phyloP scores from a whole-genome alignment of 30 jellyfish, hydroid and myxozoan species.

The Morbakka virulenta region DNA sequence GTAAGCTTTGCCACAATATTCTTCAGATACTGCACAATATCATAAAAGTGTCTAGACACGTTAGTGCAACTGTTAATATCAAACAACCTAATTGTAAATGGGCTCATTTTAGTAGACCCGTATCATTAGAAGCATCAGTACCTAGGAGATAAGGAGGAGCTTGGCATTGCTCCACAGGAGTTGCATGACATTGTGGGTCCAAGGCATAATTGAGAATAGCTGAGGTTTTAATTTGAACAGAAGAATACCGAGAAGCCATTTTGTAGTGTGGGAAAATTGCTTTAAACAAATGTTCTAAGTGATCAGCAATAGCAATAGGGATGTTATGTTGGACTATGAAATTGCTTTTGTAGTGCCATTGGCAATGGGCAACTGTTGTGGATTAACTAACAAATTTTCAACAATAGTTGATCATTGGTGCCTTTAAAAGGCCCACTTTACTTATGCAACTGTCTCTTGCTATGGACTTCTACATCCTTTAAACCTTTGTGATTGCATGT shows the following conservation, averaged over 20 bases:
- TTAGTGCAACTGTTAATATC: conserved; percentile 44
- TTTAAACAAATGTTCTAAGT: conserved; percentile 36
- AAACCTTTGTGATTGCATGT: conserved; percentile 69
- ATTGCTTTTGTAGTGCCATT: no score
- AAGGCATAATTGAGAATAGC: no score
- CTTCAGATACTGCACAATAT: no score
- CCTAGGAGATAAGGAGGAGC: conserved; percentile 43
- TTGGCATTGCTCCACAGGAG: conserved; percentile 32
- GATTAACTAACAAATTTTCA: not conserved
- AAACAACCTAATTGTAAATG: conserved; percentile 30
- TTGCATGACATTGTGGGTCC: no score
- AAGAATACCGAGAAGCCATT: conserved; percentile 48
- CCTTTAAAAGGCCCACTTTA: conserved; percentile 8
- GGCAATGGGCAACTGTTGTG: no score
- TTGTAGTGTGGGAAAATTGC: conserved; percentile 53
- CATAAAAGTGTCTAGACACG: conserved; percentile 27
- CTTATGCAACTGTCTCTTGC: conserved; percentile 25
- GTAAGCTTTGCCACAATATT: no score
- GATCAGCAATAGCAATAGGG: conserved; percentile 57
- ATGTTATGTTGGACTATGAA: conserved; percentile 61
- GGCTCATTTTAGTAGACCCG: conserved; percentile 61
- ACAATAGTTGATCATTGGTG: conserved; percentile 10
- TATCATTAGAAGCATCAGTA: conserved; percentile 71
- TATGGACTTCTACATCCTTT: conserved; percentile 53
- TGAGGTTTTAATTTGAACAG: no score